Evolutionary conservation across 2,797 vertebrate species (phyloP).

Genomic region (Pseudopleuronectes americanus): DNA sequence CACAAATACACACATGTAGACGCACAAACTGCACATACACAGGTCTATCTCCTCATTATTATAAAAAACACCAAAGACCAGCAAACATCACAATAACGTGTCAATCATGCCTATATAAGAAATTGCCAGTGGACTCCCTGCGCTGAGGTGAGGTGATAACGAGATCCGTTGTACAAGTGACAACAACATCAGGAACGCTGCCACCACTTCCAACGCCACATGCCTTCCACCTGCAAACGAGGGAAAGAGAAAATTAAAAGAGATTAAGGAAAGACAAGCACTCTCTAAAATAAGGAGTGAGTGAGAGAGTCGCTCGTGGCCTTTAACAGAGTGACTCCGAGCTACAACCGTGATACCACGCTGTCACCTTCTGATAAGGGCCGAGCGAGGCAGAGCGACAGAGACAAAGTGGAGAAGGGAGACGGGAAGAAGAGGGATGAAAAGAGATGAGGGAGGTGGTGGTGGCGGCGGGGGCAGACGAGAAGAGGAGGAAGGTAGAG

Average conservation of each 20-base stretch:
- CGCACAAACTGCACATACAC: neutral
- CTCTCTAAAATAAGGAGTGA: constrained; percentile 40
- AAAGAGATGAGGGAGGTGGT: constrained; percentile 21
- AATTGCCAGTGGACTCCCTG: constrained; percentile 27
- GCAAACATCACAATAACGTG: constrained; percentile 14
- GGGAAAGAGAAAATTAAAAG: constrained; percentile 60
- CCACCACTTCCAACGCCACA: constrained; percentile 21
- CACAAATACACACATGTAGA: neutral
- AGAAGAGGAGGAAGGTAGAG: neutral
- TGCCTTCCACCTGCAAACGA: constrained; percentile 54
- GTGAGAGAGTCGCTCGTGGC: constrained; percentile 47
- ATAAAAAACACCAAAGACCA: constrained; percentile 20
- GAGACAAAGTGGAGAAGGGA: constrained; percentile 27
- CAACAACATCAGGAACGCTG: constrained; percentile 46
- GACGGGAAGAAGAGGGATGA: constrained; percentile 23
- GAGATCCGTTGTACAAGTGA: constrained; percentile 48
- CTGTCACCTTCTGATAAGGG: constrained; percentile 70
- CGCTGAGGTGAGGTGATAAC: constrained; percentile 52
- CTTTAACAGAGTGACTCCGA: constrained; percentile 50
- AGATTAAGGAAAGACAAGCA: constrained; percentile 62
- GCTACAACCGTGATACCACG: constrained; percentile 50
- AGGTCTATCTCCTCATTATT: constrained; percentile 21
- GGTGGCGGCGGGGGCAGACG: neutral
- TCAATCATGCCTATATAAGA: constrained; percentile 44
- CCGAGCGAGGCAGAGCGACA: constrained; percentile 30